Conservation (phyloP, 2,113 vertebrate species). For the Protobothrops mucrosquamatus region DNA sequence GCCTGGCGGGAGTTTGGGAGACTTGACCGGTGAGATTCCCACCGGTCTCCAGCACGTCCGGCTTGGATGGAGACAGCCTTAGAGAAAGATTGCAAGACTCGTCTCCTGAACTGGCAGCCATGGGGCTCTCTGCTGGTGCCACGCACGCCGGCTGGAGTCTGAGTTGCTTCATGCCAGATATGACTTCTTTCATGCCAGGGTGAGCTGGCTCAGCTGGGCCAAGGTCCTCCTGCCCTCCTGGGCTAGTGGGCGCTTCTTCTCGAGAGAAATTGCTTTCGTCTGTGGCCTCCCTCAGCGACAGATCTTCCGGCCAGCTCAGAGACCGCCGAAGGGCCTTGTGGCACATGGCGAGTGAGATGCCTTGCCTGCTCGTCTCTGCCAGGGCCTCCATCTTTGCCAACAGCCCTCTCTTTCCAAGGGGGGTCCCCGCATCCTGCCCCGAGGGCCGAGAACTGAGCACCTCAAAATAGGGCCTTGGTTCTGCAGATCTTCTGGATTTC, state of each 20-base stretch:
- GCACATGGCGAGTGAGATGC: not conserved
- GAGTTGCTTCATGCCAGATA: not conserved
- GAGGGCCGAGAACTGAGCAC: not conserved
- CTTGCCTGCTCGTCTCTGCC: not conserved
- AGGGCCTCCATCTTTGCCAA: not conserved
- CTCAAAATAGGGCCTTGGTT: not conserved
- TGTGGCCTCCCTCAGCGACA: not conserved
- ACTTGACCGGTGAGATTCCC: not conserved
- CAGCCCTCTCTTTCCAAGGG: not conserved
- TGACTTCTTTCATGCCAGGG: not conserved
- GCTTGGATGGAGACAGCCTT: not conserved
- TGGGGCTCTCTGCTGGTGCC: not conserved
- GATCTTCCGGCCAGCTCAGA: conserved; percentile 38
- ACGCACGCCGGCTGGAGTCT: not conserved
- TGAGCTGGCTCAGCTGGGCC: not conserved
- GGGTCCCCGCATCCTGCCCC: not conserved
- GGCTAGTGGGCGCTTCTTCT: not conserved
- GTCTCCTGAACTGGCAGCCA: not conserved
- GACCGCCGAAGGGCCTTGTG: conserved; percentile 11
- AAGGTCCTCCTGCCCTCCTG: not conserved
- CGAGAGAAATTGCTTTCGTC: not conserved
- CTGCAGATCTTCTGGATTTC: not conserved
- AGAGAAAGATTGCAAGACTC: no score
- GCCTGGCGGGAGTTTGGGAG: not conserved
- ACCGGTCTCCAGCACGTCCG: fast-evolving